These are phyloP conservation scores for Hyphantria cunea DNA, from an alignment of 1,140 invertebrate genomes.

Conservation along the genomic window DNA sequence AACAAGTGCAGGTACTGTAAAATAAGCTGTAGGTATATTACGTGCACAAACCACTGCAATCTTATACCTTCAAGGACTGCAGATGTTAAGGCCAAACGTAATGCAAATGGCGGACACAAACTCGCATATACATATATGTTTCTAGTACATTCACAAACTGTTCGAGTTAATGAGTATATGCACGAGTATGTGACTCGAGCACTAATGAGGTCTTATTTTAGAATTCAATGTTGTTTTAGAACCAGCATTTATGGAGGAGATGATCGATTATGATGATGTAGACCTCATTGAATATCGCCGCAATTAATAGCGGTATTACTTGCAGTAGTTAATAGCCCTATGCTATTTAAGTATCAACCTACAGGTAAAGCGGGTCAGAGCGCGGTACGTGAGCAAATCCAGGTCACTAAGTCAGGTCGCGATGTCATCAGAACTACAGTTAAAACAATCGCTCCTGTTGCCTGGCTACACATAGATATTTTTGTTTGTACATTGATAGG, in stretches of 20 bases:
- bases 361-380: slow-evolving; percentile 49
- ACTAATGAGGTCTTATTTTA: neutral
- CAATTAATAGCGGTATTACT: neutral
- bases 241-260: too few species aligned
- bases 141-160: slow-evolving; percentile 1
- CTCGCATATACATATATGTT: too few species aligned
- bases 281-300: neutral
- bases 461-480: neutral
- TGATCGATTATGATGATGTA: neutral
- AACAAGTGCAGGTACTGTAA: too few species aligned
- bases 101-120: neutral
- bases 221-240: too few species aligned
- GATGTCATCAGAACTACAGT: slow-evolving; percentile 25
- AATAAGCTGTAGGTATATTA: too few species aligned
- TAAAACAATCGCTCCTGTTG: slow-evolving; percentile 26
- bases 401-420: slow-evolving; percentile 59
- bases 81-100: too few species aligned
- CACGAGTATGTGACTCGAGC: neutral
- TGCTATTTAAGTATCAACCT: slow-evolving; percentile 5
- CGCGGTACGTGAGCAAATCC: slow-evolving; percentile 37
- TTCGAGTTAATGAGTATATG: neutral
- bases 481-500: neutral
- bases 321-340: slow-evolving; percentile 5
- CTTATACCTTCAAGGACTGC: too few species aligned
- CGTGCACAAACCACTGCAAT: too few species aligned